phyloP scores from a whole-genome alignment of 2,888 invertebrate species.

The Stomorhina lunata region DNA sequence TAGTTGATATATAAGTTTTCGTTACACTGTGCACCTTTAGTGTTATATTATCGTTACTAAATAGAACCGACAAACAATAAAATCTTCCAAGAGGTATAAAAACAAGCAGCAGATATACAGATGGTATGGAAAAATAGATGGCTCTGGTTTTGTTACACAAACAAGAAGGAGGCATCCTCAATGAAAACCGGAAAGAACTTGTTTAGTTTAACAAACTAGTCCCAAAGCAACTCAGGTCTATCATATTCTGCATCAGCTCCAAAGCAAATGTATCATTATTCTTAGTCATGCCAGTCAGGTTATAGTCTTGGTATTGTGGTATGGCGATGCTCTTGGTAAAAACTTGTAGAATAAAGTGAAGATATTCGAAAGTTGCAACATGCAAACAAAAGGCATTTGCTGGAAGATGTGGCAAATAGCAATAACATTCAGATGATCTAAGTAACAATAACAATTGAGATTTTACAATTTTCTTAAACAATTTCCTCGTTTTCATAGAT shows the following conservation, averaged over 20 bases:
- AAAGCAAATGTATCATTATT: slow-evolving; percentile 23
- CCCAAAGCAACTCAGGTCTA: slow-evolving; percentile 42
- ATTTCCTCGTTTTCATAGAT: slow-evolving; percentile 23
- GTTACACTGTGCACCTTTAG: slow-evolving; percentile 34
- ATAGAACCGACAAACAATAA: slow-evolving; percentile 28
- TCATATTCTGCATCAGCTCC: slow-evolving; percentile 3
- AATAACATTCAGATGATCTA: slow-evolving; percentile 41
- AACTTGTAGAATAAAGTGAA: not conserved
- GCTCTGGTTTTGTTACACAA: slow-evolving; percentile 54
- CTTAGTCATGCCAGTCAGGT: not conserved
- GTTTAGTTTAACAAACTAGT: slow-evolving; percentile 53
- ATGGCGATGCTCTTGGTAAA: not conserved
- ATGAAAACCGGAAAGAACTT: slow-evolving; percentile 50
- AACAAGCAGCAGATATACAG: not conserved
- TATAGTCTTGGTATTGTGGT: not conserved
- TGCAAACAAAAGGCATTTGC: slow-evolving; percentile 9
- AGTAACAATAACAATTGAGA: slow-evolving; percentile 60
- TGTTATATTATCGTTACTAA: slow-evolving; percentile 33
- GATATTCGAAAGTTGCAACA: slow-evolving; percentile 5
- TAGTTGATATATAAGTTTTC: too few relatives aligned
- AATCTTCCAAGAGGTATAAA: slow-evolving; percentile 14
- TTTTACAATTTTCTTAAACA: slow-evolving; percentile 54
- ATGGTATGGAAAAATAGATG: not conserved
- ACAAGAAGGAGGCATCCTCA: slow-evolving; percentile 31
- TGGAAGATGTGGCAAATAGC: slow-evolving; percentile 5